Percentiles rank a stretch among this genome's conserved stretches.
Evolutionary conservation across 2,888 invertebrate genomes (phyloP).

Genomic region (Frankliniella intonsa): DNA sequence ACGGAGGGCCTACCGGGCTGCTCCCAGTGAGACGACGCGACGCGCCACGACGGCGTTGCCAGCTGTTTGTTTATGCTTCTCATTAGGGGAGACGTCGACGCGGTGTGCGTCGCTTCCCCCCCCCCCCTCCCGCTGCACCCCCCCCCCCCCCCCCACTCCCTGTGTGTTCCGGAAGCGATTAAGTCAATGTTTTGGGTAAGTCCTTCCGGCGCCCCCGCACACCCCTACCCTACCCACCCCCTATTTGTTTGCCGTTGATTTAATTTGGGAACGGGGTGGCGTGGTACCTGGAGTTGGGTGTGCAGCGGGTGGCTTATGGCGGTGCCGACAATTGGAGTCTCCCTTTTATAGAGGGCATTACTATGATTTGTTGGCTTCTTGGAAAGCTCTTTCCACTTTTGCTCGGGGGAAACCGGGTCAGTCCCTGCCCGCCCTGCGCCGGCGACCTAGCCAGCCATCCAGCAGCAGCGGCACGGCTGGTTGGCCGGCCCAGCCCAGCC

Average conservation of each 20-base stretch:
- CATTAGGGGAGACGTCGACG: background rate
- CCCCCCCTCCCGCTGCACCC: background rate
- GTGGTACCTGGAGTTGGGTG: too few species aligned
- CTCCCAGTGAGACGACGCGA: background rate
- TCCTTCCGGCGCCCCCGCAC: background rate
- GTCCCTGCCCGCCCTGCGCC: background rate
- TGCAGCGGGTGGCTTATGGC: too few species aligned
- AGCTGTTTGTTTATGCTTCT: conserved; percentile 22
- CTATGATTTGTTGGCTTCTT: too few species aligned
- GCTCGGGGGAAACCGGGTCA: background rate
- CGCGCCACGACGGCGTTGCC: conserved; percentile 4
- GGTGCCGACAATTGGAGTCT: too few species aligned
- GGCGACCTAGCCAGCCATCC: too few species aligned
- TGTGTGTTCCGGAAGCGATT: conserved; percentile 12
- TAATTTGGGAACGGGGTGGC: background rate
- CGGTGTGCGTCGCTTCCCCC: background rate
- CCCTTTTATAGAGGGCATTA: too few species aligned
- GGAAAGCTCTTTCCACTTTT: too few species aligned
- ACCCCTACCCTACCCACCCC: background rate
- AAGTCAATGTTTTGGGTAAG: conserved; percentile 21
- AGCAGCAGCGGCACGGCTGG: too few species aligned
- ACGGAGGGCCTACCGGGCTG: background rate
- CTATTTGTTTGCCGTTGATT: background rate
- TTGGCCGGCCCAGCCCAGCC: background rate
- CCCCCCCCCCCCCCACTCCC: background rate